Evolutionary conservation across 23 tunicate species (phyloP).

Genomic region (Aplidium turbinatum): DNA sequence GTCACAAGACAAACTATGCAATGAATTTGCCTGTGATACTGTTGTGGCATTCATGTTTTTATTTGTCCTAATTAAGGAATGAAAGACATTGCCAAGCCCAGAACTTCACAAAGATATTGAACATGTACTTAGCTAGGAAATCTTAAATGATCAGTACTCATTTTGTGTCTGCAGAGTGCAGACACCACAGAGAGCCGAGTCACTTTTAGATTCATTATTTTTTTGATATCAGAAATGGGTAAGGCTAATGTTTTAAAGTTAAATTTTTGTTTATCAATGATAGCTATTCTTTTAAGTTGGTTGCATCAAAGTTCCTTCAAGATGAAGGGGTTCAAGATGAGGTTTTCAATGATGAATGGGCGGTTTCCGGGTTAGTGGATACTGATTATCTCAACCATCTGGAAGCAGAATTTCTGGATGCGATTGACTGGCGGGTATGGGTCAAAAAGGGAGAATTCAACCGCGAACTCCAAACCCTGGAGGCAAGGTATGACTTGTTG

Average conservation of each 20-base stretch:
- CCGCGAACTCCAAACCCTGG: slow-evolving; percentile 2
- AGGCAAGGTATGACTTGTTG: slow-evolving; percentile 33
- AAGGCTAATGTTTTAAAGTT: too few species aligned
- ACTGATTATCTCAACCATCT: slow-evolving; percentile 55
- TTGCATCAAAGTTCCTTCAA: slow-evolving; percentile 88
- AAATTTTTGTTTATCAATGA: background rate
- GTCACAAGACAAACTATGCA: too few species aligned
- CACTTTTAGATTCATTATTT: too few species aligned
- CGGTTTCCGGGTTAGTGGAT: slow-evolving; percentile 69
- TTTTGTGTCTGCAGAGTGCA: background rate
- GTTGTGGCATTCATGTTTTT: too few species aligned
- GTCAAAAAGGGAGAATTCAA: slow-evolving; percentile 39
- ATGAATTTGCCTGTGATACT: too few species aligned
- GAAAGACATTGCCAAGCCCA: too few species aligned
- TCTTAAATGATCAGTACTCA: too few species aligned
- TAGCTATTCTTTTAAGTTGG: slow-evolving; percentile 51
- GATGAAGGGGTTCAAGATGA: slow-evolving; percentile 96
- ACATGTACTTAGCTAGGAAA: too few species aligned
- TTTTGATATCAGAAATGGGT: too few species aligned
- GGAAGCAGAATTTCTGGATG: slow-evolving; percentile 82
- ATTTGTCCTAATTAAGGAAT: too few species aligned
- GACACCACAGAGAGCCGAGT: too few species aligned
- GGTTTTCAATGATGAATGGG: slow-evolving; percentile 98
- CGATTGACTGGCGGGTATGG: slow-evolving; percentile 75
- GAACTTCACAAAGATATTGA: too few species aligned